Base-by-base conservation (phyloP, 92 coral and sea anemone species). In the Montipora capitata region DNA sequence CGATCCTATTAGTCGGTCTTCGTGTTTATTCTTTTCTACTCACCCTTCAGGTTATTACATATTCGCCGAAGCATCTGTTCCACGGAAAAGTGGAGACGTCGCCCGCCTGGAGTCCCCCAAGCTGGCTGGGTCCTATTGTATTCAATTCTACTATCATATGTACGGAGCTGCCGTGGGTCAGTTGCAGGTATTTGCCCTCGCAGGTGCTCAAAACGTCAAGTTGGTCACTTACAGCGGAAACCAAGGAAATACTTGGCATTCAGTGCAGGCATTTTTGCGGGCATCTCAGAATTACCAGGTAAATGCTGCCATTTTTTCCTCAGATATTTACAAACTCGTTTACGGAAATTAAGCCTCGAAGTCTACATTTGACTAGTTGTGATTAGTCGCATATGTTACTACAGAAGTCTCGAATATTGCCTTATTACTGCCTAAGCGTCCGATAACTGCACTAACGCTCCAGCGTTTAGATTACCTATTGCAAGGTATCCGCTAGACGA, bases 61-160 rank as follows among this genome's bases (percentile, higher is more conserved):
- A 52, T 68, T 77, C 62, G 82, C 90, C 68, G 83, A 76, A 45
- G 76, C 83, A 15, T 76, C 90, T 63, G 57, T 67, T 68, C 90
- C 77, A 2, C 83, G 83, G 6, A 39, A 44, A 27, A 40, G 2
- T 0, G 56, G 40, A 2, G 87, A 82, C 57, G 79, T 57, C 70
- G 87, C 79, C 78, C 87, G 45, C 2, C 79, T 82, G 2, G 15
- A 56, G 42, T 82, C 87, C 41, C 87, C 87, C 27, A 56, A 9
- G 20, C 71, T 82, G 71, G 5, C 61, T 59, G 87, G 87, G 9
- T 44, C 42, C 59, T 61, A 71, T 12, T 82, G 87, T 14, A 41
- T 82, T 3, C 78, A 72, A 40, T 82, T 82, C 79, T 82, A 41
- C 45, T 82, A 52, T 58, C 71, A 83, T 67, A 75, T 75, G 89